Evolutionary conservation across 1,140 invertebrate genomes (phyloP).

Genomic region (Ceratina japonica): DNA sequence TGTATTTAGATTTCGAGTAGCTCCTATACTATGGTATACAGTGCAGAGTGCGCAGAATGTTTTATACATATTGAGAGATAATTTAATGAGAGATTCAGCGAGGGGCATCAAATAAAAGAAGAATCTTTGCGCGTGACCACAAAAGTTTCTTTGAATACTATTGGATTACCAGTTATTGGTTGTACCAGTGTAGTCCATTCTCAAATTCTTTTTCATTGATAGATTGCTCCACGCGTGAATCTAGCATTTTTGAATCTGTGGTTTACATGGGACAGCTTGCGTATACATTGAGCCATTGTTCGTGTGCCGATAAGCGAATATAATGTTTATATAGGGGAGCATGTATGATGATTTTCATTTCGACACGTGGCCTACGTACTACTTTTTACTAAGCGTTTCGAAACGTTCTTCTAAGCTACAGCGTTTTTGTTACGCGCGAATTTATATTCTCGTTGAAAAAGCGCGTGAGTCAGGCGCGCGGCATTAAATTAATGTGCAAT

Average conservation of each 20-base stretch:
- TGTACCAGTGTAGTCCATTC: too few relatives aligned
- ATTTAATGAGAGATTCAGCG: slow-evolving; percentile 8
- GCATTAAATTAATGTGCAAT: slow-evolving; percentile 55
- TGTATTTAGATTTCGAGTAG: slow-evolving; percentile 22
- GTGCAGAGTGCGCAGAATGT: background rate
- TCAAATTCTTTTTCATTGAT: background rate
- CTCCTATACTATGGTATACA: background rate
- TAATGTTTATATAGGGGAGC: slow-evolving; percentile 38
- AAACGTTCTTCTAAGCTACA: background rate
- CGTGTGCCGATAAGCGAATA: slow-evolving; percentile 40
- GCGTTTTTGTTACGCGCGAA: slow-evolving; percentile 22
- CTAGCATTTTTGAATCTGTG: slow-evolving; percentile 13
- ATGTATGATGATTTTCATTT: slow-evolving; percentile 27
- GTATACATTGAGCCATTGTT: slow-evolving; percentile 44
- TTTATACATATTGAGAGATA: slow-evolving; percentile 24
- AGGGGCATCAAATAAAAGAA: slow-evolving; percentile 1
- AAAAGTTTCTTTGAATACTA: background rate
- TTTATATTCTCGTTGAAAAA: slow-evolving; percentile 12
- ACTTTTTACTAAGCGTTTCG: background rate
- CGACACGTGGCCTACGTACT: slow-evolving; percentile 34
- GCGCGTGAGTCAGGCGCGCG: background rate
- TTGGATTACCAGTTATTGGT: background rate
- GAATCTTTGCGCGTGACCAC: background rate
- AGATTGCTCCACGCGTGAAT: slow-evolving; percentile 6
- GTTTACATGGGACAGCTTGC: slow-evolving; percentile 29